A percentile compares a stretch with the other conserved stretches of the same genome.
Conservation (phyloP, 2,113 vertebrate species). For the Anhinga rufa region DNA sequence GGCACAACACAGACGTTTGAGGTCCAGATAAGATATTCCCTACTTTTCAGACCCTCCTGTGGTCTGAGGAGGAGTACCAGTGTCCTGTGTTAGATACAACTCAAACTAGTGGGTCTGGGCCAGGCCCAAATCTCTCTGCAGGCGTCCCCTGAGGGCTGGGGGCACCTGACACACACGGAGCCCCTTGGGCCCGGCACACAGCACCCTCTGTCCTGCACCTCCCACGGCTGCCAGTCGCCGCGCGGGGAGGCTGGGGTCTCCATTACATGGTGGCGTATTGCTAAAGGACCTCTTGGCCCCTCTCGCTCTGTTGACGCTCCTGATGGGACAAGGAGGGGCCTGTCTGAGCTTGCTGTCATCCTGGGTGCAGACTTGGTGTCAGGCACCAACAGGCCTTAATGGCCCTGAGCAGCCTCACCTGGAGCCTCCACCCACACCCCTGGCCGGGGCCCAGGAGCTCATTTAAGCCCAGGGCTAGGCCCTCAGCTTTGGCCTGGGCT, state of each 20-base stretch:
- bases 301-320: accelerated
- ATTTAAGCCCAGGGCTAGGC: not conserved
- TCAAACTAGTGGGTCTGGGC: not conserved
- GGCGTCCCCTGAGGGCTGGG: accelerated
- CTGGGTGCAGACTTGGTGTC: not conserved
- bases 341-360: too few relatives aligned
- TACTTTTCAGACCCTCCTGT: not conserved
- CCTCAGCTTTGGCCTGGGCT: accelerated
- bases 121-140: not conserved
- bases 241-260: not conserved
- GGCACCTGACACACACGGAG: accelerated
- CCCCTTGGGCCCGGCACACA: accelerated
- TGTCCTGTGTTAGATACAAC: not conserved
- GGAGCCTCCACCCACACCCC: not conserved
- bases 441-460: not conserved
- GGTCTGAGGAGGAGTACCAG: not conserved
- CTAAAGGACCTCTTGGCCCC: not conserved
- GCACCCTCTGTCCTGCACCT: not conserved
- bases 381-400: accelerated
- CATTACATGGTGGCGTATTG: accelerated
- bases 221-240: not conserved
- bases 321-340: not conserved
- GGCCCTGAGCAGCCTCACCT: not conserved
- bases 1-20: accelerated
- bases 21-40: not conserved